These are phyloP conservation scores for Cephalopterus ornatus DNA, from an alignment of 2,113 vertebrate genomes.

Conservation along the genomic window DNA sequence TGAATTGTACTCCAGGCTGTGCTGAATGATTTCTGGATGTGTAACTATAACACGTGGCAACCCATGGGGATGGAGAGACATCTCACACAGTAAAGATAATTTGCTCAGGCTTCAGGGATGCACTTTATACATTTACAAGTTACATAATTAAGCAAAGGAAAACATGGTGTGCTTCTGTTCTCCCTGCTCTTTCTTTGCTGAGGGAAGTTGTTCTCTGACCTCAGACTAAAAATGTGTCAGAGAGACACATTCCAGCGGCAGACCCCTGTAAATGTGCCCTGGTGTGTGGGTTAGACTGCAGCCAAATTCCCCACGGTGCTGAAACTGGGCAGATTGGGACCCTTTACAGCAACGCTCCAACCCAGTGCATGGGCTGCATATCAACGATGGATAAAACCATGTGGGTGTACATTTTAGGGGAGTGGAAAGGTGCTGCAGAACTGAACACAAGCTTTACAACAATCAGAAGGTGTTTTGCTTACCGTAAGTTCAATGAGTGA, in stretches of 20 bases:
- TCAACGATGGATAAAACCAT: accelerated
- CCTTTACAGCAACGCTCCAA: background rate
- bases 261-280: background rate
- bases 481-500: background rate
- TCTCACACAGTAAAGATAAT: background rate
- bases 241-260: background rate
- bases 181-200: slow-evolving; percentile 62
- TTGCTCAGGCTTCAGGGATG: background rate
- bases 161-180: slow-evolving; percentile 69
- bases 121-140: background rate
- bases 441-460: background rate
- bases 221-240: slow-evolving; percentile 45
- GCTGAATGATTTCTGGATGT: background rate
- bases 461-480: background rate
- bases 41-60: background rate
- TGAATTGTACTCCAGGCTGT: background rate
- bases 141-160: background rate
- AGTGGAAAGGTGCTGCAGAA: background rate
- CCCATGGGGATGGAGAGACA: background rate
- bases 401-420: background rate
- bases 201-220: slow-evolving; percentile 56
- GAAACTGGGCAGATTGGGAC: background rate
- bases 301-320: background rate
- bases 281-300: background rate
- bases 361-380: background rate